Conservation (phyloP, 1,140 invertebrate genomes). For the Agraylea sexmaculata region DNA sequence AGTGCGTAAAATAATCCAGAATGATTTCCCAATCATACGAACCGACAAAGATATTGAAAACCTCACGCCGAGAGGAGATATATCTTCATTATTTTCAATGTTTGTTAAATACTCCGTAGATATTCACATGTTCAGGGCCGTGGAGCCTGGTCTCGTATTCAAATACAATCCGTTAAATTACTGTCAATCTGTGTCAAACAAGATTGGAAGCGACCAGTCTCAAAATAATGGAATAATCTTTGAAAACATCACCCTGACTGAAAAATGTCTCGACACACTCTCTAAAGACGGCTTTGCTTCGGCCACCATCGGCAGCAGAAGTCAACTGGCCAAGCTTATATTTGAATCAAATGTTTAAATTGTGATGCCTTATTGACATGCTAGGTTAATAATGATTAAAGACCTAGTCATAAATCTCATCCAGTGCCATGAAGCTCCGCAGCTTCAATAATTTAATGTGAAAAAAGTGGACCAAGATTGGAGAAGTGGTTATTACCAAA, state of each 20-base stretch:
- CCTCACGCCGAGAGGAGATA: slow-evolving; percentile 8
- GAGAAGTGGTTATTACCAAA: too few species aligned
- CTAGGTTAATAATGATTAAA: too few species aligned
- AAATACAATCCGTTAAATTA: slow-evolving; percentile 16
- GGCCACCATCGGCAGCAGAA: slow-evolving; percentile 15
- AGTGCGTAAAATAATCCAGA: slow-evolving; percentile 18
- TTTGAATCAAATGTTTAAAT: slow-evolving; percentile 13
- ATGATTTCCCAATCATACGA: slow-evolving; percentile 15
- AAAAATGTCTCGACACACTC: slow-evolving; percentile 15
- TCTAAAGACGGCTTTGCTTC: slow-evolving; percentile 18
- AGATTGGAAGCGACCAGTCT: background rate
- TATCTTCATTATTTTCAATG: slow-evolving; percentile 17
- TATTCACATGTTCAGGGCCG: slow-evolving; percentile 16
- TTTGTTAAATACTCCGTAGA: slow-evolving; percentile 17
- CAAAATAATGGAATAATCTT: slow-evolving; percentile 3
- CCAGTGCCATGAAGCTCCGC: too few species aligned
- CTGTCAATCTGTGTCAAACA: slow-evolving; percentile 4
- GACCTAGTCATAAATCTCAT: too few species aligned
- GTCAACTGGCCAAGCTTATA: slow-evolving; percentile 18
- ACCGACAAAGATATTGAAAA: slow-evolving; percentile 18
- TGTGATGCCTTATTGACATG: too few species aligned
- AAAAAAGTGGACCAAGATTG: too few species aligned
- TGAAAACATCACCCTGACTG: slow-evolving; percentile 12
- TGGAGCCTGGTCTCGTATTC: slow-evolving; percentile 13
- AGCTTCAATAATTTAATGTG: too few species aligned